Conservation (phyloP, 2,888 invertebrate genomes). For the Drosophila macrothrix region DNA sequence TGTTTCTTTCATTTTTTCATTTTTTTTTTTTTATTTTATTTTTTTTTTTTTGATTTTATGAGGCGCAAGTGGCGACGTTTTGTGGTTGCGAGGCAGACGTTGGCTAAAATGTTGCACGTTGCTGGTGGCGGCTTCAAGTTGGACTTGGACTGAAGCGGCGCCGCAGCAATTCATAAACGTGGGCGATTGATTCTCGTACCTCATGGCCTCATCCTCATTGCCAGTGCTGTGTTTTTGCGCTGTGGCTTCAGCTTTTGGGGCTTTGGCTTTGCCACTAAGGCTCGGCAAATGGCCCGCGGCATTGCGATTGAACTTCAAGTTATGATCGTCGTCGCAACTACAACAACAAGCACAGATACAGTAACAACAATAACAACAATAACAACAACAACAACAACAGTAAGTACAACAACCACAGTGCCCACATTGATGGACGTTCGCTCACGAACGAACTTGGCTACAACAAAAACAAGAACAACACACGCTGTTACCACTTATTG, state of each 20-base stretch:
- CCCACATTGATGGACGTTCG: conserved; percentile 84
- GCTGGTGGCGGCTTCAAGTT: conserved; percentile 56
- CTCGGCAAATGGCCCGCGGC: conserved; percentile 85
- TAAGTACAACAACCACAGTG: conserved; percentile 45
- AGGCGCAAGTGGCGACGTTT: conserved; percentile 81
- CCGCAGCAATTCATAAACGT: conserved; percentile 83
- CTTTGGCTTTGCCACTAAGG: conserved; percentile 83
- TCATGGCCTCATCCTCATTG: conserved; percentile 71
- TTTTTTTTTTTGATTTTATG: conserved; percentile 63
- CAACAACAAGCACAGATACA: conserved; percentile 21
- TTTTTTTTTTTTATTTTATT: not conserved
- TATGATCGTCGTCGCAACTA: conserved; percentile 80
- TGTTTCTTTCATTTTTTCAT: conserved; percentile 18
- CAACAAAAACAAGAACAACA: conserved; percentile 63
- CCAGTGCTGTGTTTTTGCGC: conserved; percentile 44
- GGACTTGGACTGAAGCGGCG: conserved; percentile 67
- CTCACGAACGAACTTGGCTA: conserved; percentile 79
- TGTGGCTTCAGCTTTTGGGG: conserved; percentile 69
- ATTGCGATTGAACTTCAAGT: conserved; percentile 85
- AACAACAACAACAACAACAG: not conserved
- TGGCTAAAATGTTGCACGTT: conserved; percentile 81
- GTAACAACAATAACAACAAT: conserved; percentile 24
- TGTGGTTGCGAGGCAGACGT: conserved; percentile 78
- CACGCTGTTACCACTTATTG: conserved; percentile 80
- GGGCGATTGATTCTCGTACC: conserved; percentile 84